A percentile compares a stretch with the other conserved stretches of the same genome.
phyloP scores from a whole-genome alignment of 1,140 invertebrate genomes.

The Pararge aegeria region DNA sequence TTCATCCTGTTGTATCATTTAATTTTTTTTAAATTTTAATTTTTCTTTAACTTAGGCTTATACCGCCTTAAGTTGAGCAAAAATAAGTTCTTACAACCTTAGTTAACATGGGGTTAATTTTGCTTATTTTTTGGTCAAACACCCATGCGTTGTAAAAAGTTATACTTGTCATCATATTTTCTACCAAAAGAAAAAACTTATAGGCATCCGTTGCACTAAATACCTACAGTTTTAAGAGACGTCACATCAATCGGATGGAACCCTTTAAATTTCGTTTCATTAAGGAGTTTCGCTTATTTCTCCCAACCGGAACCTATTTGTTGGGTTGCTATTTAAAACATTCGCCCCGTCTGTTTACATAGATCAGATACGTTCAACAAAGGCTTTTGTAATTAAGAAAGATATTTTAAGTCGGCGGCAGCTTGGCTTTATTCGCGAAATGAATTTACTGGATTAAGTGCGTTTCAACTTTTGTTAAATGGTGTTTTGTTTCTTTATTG shows the following conservation, averaged over 20 bases:
- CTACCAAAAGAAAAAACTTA: too few species aligned
- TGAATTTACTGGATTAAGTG: constrained; percentile 75
- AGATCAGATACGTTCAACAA: constrained; percentile 79
- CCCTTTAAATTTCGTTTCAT: constrained; percentile 69
- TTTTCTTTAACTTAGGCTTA: too few species aligned
- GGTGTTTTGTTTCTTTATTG: constrained; percentile 50
- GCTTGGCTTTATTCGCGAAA: constrained; percentile 75
- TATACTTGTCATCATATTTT: too few species aligned
- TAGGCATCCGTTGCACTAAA: not conserved
- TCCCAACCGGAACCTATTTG: constrained; percentile 74
- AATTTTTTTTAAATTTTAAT: too few species aligned
- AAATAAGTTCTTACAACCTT: too few species aligned
- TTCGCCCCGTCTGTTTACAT: constrained; percentile 77
- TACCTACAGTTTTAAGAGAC: not conserved
- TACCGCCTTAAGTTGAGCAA: too few species aligned
- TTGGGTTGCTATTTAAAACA: constrained; percentile 77
- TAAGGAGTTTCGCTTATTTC: constrained; percentile 75
- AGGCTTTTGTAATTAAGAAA: constrained; percentile 80
- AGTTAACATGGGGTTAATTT: too few species aligned
- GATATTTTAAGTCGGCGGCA: constrained; percentile 78
- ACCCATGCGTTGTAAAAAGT: too few species aligned
- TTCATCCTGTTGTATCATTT: too few species aligned
- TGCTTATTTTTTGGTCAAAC: too few species aligned
- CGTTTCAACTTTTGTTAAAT: constrained; percentile 67
- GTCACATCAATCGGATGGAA: constrained; percentile 29